Evolutionary conservation across 1,140 invertebrate species (phyloP).

Genomic region (Euura lappo): DNA sequence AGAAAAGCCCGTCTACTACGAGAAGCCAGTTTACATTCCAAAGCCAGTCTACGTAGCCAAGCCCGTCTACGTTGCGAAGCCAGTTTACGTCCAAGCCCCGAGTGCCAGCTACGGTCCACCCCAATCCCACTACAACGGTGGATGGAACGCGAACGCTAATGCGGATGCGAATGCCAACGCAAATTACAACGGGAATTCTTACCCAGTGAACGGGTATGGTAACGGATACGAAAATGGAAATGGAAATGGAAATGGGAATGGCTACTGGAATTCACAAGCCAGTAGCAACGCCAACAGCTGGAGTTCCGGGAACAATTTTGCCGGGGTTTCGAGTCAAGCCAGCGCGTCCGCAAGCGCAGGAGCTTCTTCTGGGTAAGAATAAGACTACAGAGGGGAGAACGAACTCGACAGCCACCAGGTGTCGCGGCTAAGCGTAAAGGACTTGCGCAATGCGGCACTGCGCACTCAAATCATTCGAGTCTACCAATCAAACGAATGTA

Average conservation of each 20-base stretch:
- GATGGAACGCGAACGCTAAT: background rate
- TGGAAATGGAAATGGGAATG: background rate
- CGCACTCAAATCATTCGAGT: too few species aligned
- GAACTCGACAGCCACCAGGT: too few species aligned
- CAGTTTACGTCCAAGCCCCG: slow-evolving; percentile 3
- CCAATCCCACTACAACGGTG: background rate
- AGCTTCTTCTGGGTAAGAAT: slow-evolving; percentile 1
- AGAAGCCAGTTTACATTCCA: background rate
- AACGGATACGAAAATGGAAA: background rate
- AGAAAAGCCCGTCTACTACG: background rate
- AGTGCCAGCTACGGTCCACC: background rate
- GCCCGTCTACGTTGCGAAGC: background rate
- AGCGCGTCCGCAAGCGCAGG: slow-evolving; percentile 8
- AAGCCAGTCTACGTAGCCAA: background rate
- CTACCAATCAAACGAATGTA: too few species aligned
- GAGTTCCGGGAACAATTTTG: slow-evolving; percentile 8
- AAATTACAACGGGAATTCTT: background rate
- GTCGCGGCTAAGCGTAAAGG: too few species aligned
- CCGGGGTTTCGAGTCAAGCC: slow-evolving; percentile 7
- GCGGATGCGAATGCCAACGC: background rate
- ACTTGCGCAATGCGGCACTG: too few species aligned
- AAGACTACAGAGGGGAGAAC: too few species aligned
- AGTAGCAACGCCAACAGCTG: slow-evolving; percentile 9
- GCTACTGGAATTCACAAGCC: slow-evolving; percentile 6
- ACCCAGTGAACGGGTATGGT: background rate